Evolutionary conservation across 2,888 invertebrate species (phyloP).

Genomic region (Agrotis clavis): DNA sequence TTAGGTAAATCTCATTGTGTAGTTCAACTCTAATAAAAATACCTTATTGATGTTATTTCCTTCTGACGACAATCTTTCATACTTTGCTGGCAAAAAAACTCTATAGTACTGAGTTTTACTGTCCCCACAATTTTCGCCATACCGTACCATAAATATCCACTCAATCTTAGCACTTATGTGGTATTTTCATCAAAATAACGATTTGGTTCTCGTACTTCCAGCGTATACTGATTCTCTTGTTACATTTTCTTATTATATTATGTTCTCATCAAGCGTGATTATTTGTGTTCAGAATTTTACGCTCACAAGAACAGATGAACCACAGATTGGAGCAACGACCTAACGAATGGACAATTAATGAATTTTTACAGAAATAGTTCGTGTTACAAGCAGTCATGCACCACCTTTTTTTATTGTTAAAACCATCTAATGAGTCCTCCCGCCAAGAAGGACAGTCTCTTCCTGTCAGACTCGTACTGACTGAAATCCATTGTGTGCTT

Average conservation of each 20-base stretch:
- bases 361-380: background rate
- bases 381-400: background rate
- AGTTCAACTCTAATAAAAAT: background rate
- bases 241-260: background rate
- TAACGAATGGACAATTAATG: background rate
- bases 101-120: background rate
- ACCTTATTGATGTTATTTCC: background rate
- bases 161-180: background rate
- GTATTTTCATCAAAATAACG: slow-evolving; percentile 3
- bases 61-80: background rate
- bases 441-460: no score
- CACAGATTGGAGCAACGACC: background rate
- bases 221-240: background rate
- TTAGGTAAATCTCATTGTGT: background rate
- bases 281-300: slow-evolving; percentile 14
- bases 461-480: no score
- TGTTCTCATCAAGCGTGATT: slow-evolving; percentile 6
- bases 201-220: background rate
- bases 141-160: no score
- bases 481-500: no score
- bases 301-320: background rate
- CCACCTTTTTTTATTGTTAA: no score
- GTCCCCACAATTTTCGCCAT: background rate
- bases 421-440: no score
- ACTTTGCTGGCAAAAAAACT: background rate